Percentiles rank a stretch among this genome's conserved stretches.
Conservation (phyloP, 1,140 invertebrate species). For the Dendrolimus punctatus region DNA sequence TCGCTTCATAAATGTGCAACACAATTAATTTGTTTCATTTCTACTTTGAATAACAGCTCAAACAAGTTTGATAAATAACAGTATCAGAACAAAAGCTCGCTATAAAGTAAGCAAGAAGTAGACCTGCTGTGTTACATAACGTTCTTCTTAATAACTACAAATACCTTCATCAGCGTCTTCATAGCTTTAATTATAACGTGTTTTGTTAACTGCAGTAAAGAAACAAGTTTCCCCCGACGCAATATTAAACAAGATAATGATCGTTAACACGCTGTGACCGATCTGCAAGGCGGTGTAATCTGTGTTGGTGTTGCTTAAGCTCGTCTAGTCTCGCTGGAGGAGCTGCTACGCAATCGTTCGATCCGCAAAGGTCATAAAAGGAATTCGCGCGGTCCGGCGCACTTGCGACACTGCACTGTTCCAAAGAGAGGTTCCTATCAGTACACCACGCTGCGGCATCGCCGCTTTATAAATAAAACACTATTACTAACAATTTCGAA, state of each 20-base stretch:
- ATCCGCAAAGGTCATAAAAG: slow-evolving; percentile 67
- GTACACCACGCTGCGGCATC: slow-evolving; percentile 9
- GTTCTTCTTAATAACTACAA: too few species aligned
- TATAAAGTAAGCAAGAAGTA: too few species aligned
- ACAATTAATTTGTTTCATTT: too few species aligned
- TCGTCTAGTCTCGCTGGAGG: slow-evolving; percentile 56
- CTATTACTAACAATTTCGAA: slow-evolving; percentile 1
- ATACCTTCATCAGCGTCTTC: too few species aligned
- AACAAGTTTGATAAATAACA: too few species aligned
- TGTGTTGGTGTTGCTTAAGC: slow-evolving; percentile 58
- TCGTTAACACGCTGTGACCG: slow-evolving; percentile 3
- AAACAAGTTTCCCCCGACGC: background rate
- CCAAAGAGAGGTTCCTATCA: slow-evolving; percentile 42
- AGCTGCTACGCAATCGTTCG: slow-evolving; percentile 60
- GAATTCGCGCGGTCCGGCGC: slow-evolving; percentile 64
- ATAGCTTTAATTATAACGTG: background rate
- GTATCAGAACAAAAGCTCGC: too few species aligned
- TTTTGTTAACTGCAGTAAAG: background rate
- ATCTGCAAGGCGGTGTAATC: slow-evolving; percentile 44
- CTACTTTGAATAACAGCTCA: too few species aligned
- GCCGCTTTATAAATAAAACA: slow-evolving; percentile 32
- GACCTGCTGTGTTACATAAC: too few species aligned
- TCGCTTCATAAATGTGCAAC: too few species aligned
- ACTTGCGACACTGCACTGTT: slow-evolving; percentile 50
- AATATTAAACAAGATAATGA: slow-evolving; percentile 2